Evolutionary conservation across 2,113 vertebrate species (phyloP).

Genomic region (Ornithorhynchus anatinus): DNA sequence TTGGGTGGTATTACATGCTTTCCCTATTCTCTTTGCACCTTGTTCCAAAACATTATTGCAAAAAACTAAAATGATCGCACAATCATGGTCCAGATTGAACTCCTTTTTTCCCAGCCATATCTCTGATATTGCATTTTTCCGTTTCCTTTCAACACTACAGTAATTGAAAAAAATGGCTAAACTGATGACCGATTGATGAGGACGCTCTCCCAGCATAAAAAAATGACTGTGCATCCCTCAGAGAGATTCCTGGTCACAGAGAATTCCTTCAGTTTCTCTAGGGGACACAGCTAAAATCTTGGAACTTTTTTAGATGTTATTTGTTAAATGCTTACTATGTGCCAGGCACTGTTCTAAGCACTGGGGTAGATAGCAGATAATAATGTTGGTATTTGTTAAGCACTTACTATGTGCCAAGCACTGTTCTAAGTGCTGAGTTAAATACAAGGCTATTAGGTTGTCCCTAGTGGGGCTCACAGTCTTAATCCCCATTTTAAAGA

Average conservation of each 20-base stretch:
- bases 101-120: neutral
- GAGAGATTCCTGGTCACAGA: neutral
- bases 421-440: neutral
- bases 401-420: neutral
- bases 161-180: neutral
- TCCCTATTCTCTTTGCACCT: neutral
- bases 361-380: neutral
- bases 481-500: too few relatives aligned
- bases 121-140: neutral
- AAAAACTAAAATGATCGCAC: neutral
- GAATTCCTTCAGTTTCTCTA: neutral
- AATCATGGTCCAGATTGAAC: neutral
- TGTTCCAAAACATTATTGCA: neutral
- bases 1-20: slow-evolving; percentile 6
- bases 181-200: neutral
- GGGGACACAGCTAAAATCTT: neutral
- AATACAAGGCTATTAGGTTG: too few relatives aligned
- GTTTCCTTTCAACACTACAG: neutral
- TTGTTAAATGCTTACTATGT: neutral
- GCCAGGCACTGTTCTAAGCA: neutral
- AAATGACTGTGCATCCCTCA: neutral
- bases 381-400: neutral
- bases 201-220: neutral
- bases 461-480: too few relatives aligned
- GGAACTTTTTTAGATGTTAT: neutral